Evolutionary conservation across 2,797 vertebrate genomes (phyloP), one percentile per base, ranked within the genome.

Genomic region (Moxostoma hubbsi): DNA sequence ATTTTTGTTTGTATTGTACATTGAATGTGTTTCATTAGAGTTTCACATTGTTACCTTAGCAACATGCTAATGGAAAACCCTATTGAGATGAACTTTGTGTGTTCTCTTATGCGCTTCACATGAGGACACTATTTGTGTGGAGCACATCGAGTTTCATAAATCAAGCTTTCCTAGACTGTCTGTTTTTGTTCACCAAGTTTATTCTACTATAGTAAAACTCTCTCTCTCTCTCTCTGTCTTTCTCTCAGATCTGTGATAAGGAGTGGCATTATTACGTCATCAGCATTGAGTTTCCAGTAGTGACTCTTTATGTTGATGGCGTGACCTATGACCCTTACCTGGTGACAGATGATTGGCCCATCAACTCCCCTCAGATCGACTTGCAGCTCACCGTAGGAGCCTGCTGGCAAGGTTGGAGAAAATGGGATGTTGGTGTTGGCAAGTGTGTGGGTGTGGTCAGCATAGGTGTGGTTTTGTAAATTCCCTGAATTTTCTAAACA

Each of bases 241-340:
- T 82, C 54, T 66, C 77, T 75, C 92, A 99, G 98, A 98, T 99
- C 85, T 99, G 98, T 83, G 97, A 99, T 89, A 98, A 98, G 88
- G 97, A 99, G 86, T 99, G 98, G 98, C 98, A 99, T 89, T 98
- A 98, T 91, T 99, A 99, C 0, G 92, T 98, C 81, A 95, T 99
- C 87, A 98, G 97, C 0, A 95, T 99, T 65, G 97, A 97, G 87
- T 97, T 98, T 85, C 98, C 97, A 0, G 92, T 95, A 83, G 98
- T 98, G 75, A 96, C 94, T 0, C 92, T 99, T 36, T 98, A 97
- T 73, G 97, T 97, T 93, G 98, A 99, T 5, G 97, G 98, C 59
- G 93, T 95, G 64, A 97, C 96, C 0, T 98, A 96, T 0, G 97
- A 99, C 82, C 98, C 98, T 5, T 99, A 99, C 89, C 94, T 99